Percentiles rank a stretch among this genome's conserved stretches.
Conservation (phyloP, 35 echinoderm and acorn worm genomes). For the Hemicentrotus pulcherrimus region DNA sequence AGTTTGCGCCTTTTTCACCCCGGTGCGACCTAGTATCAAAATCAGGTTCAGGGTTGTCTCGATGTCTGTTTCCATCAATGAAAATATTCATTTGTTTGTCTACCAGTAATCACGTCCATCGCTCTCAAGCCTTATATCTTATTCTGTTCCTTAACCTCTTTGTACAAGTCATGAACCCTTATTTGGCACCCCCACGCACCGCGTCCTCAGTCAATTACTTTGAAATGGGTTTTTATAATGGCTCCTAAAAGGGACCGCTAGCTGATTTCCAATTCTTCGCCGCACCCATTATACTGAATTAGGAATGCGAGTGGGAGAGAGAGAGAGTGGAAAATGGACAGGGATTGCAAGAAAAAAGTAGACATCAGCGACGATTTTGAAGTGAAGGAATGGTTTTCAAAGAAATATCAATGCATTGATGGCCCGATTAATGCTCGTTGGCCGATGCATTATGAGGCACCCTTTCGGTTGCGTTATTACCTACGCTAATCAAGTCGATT, state of each 20-base stretch:
- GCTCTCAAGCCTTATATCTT: too few species aligned
- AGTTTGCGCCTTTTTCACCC: too few species aligned
- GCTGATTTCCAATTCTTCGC: slow-evolving; percentile 11
- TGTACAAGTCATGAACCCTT: neutral
- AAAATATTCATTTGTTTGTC: too few species aligned
- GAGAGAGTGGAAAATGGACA: neutral
- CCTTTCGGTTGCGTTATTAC: too few species aligned
- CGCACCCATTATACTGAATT: neutral
- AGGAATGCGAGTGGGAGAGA: neutral
- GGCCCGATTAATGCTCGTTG: neutral
- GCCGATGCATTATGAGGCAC: too few species aligned
- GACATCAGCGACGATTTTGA: neutral
- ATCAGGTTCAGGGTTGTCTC: too few species aligned
- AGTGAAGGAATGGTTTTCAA: neutral
- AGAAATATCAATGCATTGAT: neutral
- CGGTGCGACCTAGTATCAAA: too few species aligned
- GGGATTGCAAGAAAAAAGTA: neutral
- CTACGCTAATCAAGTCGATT: too few species aligned
- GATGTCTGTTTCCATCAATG: too few species aligned
- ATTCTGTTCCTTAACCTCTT: neutral
- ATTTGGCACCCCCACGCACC: neutral
- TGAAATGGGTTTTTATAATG: neutral
- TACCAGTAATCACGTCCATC: too few species aligned
- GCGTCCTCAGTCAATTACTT: neutral
- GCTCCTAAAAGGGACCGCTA: neutral